These are phyloP conservation scores for Cephus pygmeus DNA, from an alignment of 2,888 invertebrate genomes.

Conservation along the genomic window DNA sequence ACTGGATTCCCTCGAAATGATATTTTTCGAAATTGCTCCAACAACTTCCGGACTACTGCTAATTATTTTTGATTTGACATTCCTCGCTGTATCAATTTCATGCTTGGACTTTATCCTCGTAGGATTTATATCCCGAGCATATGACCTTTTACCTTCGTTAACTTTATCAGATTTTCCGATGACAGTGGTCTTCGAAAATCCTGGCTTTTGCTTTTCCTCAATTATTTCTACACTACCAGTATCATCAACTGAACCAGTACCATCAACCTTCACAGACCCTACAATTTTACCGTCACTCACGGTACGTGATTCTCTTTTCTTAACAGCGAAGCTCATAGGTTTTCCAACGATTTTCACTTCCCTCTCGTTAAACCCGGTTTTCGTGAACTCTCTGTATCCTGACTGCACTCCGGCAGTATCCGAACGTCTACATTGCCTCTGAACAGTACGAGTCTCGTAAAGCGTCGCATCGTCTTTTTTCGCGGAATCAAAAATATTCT, in stretches of 20 bases:
- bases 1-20: background rate
- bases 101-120: background rate
- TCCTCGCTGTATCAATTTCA: background rate
- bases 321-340: background rate
- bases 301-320: background rate
- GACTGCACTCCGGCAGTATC: background rate
- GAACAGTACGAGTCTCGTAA: background rate
- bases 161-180: background rate
- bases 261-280: background rate
- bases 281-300: background rate
- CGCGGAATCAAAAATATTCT: background rate
- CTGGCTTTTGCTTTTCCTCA: background rate
- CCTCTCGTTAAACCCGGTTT: background rate
- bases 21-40: background rate
- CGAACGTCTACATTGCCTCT: background rate
- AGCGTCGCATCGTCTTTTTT: background rate
- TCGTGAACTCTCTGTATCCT: background rate
- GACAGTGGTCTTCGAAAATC: background rate
- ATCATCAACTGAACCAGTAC: background rate
- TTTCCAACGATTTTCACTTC: background rate
- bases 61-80: background rate
- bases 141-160: background rate
- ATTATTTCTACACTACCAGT: background rate
- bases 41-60: background rate
- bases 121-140: background rate